phyloP scores from a whole-genome alignment of 1,140 invertebrate genomes.

The Notospermus geniculatus region DNA sequence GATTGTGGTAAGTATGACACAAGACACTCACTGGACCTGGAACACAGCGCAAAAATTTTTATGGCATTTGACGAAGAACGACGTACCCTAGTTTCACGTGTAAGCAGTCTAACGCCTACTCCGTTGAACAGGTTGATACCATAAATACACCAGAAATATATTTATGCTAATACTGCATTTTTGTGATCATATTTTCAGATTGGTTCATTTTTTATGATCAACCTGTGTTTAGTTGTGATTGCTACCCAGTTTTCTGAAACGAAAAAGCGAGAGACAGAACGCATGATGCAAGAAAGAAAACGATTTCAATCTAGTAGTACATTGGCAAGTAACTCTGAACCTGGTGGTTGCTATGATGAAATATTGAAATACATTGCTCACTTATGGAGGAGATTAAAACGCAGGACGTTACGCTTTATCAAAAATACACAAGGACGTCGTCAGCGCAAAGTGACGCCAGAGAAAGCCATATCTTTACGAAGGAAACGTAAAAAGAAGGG shows the following conservation, averaged over 20 bases:
- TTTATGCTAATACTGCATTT: no score
- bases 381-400: slow-evolving; percentile 71
- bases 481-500: slow-evolving; percentile 45
- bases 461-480: slow-evolving; percentile 40
- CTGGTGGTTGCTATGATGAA: slow-evolving; percentile 63
- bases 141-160: no score
- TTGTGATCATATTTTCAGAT: slow-evolving; percentile 70
- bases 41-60: no score
- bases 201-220: slow-evolving; percentile 99
- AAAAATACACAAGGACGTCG: slow-evolving; percentile 37
- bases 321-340: slow-evolving; percentile 60
- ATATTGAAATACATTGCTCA: slow-evolving; percentile 95
- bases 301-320: slow-evolving; percentile 93
- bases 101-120: no score
- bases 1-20: slow-evolving; percentile 98
- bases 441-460: slow-evolving; percentile 43
- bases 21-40: no score
- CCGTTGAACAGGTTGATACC: no score
- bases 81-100: no score
- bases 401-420: slow-evolving; percentile 63
- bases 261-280: slow-evolving; percentile 98
- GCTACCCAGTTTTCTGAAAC: slow-evolving; percentile 99
- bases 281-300: slow-evolving; percentile 92
- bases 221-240: slow-evolving; percentile 98
- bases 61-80: no score